Percentiles rank a stretch among this genome's conserved stretches.
Conservation (phyloP, 92 coral and sea anemone genomes). For the Plumapathes pennacea region DNA sequence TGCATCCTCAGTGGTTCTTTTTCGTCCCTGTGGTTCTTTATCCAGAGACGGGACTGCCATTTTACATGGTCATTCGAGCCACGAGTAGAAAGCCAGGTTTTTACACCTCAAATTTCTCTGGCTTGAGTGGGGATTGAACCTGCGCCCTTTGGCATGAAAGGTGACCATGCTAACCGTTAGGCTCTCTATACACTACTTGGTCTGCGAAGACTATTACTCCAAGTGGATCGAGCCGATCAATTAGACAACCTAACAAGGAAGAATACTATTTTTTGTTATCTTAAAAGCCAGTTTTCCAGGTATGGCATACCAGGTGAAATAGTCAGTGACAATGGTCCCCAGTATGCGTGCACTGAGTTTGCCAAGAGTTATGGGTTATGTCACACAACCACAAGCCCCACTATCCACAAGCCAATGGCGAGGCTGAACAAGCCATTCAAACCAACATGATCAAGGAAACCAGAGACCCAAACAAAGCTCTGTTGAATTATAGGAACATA, state of each 20-base stretch:
- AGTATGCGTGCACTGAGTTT: slow-evolving; percentile 15
- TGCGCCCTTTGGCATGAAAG: too few species aligned
- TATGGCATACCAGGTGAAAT: slow-evolving; percentile 23
- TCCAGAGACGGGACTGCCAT: too few species aligned
- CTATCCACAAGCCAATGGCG: slow-evolving; percentile 23
- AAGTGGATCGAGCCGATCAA: slow-evolving; percentile 10
- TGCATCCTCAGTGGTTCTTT: too few species aligned
- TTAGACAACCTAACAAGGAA: slow-evolving; percentile 16
- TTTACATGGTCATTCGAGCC: too few species aligned
- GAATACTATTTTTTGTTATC: slow-evolving; percentile 2
- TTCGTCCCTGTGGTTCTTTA: too few species aligned
- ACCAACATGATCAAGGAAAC: slow-evolving; percentile 6
- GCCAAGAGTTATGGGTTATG: slow-evolving; percentile 21
- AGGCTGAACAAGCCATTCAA: slow-evolving; percentile 18
- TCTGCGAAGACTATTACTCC: slow-evolving; percentile 11
- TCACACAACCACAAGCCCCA: slow-evolving; percentile 26
- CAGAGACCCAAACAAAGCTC: slow-evolving; percentile 20
- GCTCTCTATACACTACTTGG: too few species aligned
- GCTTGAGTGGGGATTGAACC: too few species aligned
- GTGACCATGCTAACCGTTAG: too few species aligned
- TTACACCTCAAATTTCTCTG: too few species aligned
- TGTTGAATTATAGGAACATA: slow-evolving; percentile 24
- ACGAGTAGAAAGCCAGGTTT: too few species aligned
- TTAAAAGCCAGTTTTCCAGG: slow-evolving; percentile 8
- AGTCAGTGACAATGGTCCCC: slow-evolving; percentile 22